A percentile compares a stretch with the other conserved stretches of the same genome.
phyloP scores from a whole-genome alignment of 1,140 invertebrate species.

The Tetragonula clypearis region DNA sequence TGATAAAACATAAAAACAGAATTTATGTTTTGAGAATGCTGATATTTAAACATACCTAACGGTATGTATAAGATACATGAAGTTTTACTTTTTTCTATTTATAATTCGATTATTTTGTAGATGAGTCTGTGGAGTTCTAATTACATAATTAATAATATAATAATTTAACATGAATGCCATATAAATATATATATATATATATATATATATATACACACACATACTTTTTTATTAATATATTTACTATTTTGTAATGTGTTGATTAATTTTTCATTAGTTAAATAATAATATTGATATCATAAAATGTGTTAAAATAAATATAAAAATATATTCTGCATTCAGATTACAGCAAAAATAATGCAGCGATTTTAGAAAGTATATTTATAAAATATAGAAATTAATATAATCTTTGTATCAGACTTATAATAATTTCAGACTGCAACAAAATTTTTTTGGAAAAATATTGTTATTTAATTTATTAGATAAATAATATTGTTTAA shows the following conservation, averaged over 20 bases:
- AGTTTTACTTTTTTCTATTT: constrained; percentile 25
- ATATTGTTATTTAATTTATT: not conserved
- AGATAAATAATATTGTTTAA: not conserved
- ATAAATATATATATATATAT: not conserved
- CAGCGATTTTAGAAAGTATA: constrained; percentile 58
- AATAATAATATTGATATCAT: not conserved
- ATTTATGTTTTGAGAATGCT: constrained; percentile 66
- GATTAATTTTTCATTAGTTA: not conserved
- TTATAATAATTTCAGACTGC: constrained; percentile 16
- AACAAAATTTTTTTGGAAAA: not conserved
- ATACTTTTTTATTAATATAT: not conserved
- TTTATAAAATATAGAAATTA: constrained; percentile 51
- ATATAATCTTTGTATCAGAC: constrained; percentile 9
- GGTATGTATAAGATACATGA: constrained; percentile 40
- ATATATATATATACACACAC: not conserved
- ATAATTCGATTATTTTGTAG: constrained; percentile 13
- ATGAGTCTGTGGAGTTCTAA: not conserved
- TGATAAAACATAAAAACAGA: constrained; percentile 59
- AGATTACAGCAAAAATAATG: constrained; percentile 64
- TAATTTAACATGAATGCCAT: not conserved
- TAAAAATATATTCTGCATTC: constrained; percentile 41
- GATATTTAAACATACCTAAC: constrained; percentile 53
- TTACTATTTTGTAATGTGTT: not conserved
- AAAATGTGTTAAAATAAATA: constrained; percentile 4
- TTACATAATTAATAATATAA: not conserved